Evolutionary conservation across 2,113 vertebrate species (phyloP).

Genomic region (Xiphophorus maculatus): DNA sequence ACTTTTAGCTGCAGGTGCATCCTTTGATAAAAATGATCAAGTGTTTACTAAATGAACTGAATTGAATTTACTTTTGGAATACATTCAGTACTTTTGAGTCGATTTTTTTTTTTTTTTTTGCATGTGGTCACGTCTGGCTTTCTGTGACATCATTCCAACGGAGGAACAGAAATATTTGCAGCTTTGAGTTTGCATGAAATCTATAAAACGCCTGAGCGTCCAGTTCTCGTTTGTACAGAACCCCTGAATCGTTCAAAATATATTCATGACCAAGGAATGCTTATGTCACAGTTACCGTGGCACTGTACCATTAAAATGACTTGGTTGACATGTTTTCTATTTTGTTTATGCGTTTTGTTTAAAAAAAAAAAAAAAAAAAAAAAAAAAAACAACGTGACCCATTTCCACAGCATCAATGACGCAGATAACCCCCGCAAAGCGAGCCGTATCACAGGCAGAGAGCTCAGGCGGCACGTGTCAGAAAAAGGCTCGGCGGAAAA

Average conservation of each 20-base stretch:
- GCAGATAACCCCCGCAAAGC: conserved; percentile 17
- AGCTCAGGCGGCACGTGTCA: conserved; percentile 27
- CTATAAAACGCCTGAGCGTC: neutral
- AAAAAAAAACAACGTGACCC: neutral
- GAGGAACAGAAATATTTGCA: too few species aligned
- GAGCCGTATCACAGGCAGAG: conserved; percentile 32
- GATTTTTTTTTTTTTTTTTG: too few species aligned
- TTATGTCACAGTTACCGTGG: neutral
- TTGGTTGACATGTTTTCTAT: neutral
- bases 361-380: neutral
- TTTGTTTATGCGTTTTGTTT: too few species aligned
- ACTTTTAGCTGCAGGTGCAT: too few species aligned
- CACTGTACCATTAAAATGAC: neutral
- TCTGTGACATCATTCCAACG: too few species aligned
- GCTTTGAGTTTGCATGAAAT: neutral
- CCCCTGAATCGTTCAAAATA: too few species aligned
- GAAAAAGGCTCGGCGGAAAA: conserved; percentile 2
- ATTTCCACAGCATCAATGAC: conserved; percentile 40
- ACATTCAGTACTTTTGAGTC: too few species aligned
- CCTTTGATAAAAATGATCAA: too few species aligned
- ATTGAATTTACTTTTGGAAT: too few species aligned
- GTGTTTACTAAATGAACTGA: too few species aligned
- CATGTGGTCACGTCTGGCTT: too few species aligned
- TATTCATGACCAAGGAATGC: neutral
- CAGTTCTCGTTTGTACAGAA: neutral